A percentile compares a stretch with the other conserved stretches of the same genome.
These are phyloP conservation scores for Scaptomyza reducta DNA, from an alignment of 2,888 invertebrate species.

Conservation along the genomic window DNA sequence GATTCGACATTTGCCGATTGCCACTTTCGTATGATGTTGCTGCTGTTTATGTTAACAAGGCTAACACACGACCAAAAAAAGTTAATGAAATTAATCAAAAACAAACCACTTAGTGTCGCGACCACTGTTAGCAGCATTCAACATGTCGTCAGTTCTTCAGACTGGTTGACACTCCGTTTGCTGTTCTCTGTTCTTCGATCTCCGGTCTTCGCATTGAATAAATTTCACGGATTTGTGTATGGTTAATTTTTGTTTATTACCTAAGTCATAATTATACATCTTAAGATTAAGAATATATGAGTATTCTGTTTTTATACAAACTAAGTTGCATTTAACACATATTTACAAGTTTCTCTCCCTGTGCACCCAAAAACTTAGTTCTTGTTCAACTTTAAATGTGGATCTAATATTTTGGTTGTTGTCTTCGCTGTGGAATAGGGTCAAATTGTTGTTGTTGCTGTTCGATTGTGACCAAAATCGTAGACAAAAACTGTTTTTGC, in stretches of 20 bases:
- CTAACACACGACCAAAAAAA: slow-evolving; percentile 53
- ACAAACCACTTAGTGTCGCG: slow-evolving; percentile 39
- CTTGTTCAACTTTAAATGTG: slow-evolving; percentile 19
- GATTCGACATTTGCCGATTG: neutral
- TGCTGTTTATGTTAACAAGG: slow-evolving; percentile 60
- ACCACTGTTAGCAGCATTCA: slow-evolving; percentile 43
- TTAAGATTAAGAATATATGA: slow-evolving; percentile 65
- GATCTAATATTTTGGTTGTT: neutral
- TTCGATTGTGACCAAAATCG: slow-evolving; percentile 48
- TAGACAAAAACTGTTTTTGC: slow-evolving; percentile 61
- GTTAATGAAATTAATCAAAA: slow-evolving; percentile 70
- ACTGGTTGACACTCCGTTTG: slow-evolving; percentile 25
- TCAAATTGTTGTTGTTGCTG: slow-evolving; percentile 32
- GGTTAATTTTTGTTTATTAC: slow-evolving; percentile 57
- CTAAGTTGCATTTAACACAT: slow-evolving; percentile 43
- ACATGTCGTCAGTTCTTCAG: slow-evolving; percentile 46
- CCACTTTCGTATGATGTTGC: slow-evolving; percentile 1
- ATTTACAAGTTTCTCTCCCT: slow-evolving; percentile 47
- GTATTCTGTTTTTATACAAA: slow-evolving; percentile 58
- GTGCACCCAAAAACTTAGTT: slow-evolving; percentile 14
- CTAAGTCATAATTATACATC: slow-evolving; percentile 56
- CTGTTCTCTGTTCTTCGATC: neutral
- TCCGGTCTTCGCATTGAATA: slow-evolving; percentile 37
- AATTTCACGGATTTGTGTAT: slow-evolving; percentile 51
- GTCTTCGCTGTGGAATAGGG: slow-evolving; percentile 24